A percentile compares a stretch with the other conserved stretches of the same genome.
Conservation (phyloP, 1,140 invertebrate species). For the Linepithema humile region DNA sequence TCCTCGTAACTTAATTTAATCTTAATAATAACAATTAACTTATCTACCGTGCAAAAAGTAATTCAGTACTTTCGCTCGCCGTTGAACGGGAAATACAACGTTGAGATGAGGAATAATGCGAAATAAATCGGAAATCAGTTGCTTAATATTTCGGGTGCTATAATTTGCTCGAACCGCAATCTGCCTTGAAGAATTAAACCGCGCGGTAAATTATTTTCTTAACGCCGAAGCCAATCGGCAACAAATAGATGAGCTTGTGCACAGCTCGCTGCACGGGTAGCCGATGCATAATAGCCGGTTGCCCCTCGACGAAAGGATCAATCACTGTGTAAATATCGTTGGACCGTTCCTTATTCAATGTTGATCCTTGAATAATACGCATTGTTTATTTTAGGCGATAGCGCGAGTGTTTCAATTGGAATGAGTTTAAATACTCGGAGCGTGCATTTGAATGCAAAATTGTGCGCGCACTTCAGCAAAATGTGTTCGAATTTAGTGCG, state of each 20-base stretch:
- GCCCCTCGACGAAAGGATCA: not conserved
- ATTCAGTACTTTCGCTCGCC: too few relatives aligned
- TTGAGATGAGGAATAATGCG: not conserved
- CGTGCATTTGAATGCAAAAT: too few relatives aligned
- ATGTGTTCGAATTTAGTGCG: too few relatives aligned
- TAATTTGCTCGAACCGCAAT: not conserved
- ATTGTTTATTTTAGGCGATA: too few relatives aligned
- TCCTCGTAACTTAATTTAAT: not conserved
- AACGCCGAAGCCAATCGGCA: slow-evolving; percentile 37
- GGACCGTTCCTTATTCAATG: not conserved
- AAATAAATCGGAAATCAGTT: not conserved
- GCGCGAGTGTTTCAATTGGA: too few relatives aligned
- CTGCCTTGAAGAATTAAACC: not conserved
- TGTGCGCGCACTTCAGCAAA: too few relatives aligned
- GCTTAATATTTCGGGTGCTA: slow-evolving; percentile 56
- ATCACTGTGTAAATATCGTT: not conserved
- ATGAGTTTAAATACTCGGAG: too few relatives aligned
- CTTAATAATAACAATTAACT: not conserved
- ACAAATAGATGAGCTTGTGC: not conserved
- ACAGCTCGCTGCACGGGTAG: not conserved
- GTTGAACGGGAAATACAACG: not conserved
- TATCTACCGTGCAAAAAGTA: not conserved
- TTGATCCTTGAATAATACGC: not conserved
- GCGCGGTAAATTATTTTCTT: not conserved
- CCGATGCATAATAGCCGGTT: slow-evolving; percentile 5